Conservation (phyloP, 2,888 invertebrate genomes). For the Cosmorhoe ocellata region DNA sequence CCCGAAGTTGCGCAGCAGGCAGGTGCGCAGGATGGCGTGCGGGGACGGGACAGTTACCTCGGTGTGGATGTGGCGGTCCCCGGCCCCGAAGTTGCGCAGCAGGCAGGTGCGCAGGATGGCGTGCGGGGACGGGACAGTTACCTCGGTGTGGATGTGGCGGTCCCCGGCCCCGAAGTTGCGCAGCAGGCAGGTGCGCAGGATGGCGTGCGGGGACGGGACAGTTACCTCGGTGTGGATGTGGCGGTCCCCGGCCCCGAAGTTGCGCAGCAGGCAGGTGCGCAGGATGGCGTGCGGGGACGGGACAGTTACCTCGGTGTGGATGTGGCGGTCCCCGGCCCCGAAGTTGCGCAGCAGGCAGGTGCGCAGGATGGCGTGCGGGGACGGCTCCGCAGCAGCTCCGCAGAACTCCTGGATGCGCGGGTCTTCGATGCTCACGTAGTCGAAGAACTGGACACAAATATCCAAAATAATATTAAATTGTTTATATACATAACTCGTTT, state of each 20-base stretch:
- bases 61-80: not conserved
- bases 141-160: slow-evolving; percentile 84
- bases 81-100: no score
- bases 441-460: slow-evolving; percentile 88
- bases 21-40: no score
- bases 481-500: no score
- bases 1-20: no score
- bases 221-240: not conserved
- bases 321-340: slow-evolving; percentile 94
- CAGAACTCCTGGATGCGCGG: slow-evolving; percentile 97
- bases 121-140: no score
- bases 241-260: not conserved
- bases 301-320: slow-evolving; percentile 77
- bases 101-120: no score
- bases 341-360: slow-evolving; percentile 97
- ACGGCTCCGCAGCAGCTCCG: slow-evolving; percentile 97
- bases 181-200: no score
- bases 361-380: slow-evolving; percentile 95
- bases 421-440: slow-evolving; percentile 96
- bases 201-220: no score
- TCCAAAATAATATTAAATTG: no score
- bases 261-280: no score
- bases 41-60: not conserved
- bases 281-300: no score
- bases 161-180: no score